Base-by-base conservation (phyloP, 2,113 vertebrate genomes). In the Rhinoderma darwinii region DNA sequence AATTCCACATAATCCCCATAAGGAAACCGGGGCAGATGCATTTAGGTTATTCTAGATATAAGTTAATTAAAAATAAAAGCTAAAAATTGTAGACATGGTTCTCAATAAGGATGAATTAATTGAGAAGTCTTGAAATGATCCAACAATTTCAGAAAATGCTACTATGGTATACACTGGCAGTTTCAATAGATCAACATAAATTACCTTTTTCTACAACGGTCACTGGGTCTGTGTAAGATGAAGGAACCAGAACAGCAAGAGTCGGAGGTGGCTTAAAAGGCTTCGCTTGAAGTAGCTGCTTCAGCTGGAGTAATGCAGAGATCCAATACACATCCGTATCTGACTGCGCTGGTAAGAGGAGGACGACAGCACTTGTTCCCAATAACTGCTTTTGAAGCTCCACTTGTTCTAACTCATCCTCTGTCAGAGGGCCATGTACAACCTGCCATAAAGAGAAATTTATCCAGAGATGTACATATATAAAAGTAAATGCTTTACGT, bases 271-370 rank as follows among this genome's bases (percentile, higher is more conserved):
- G 95, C 35, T 96, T 93, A 92, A 96, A 97, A 63, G 94, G 93
- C 88, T 95, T 97, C 37, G 93, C 96, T 84, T 97, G 96, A 81
- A 99, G 96, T 3, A 99, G 91, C 91, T 97, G 97, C 88, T 94
- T 97, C 81, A 99, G 92, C 91, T 98, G 97, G 47, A 99, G 93
- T 87, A 97, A 88, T 0, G 97, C 96, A 0, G 97, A 96, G 43
- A 98, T 95, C 93, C 97, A 94, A 27, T 94, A 94, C 0, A 97
- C 90, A 0, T 97, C 97, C 0, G 86, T 88, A 59, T 86, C 89
- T 0, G 85, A 20, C 86, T n/a, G 32, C 79, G 94, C 89, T 0
- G 97, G 95, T n/a, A 99, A 94, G 88, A 99, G 89, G 90, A 97
- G 91, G 77, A 99, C 4, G 0, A 99, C 91, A 43, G 95, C 96